These are phyloP conservation scores for Phoenicopterus ruber DNA, from an alignment of 2,113 vertebrate species.

Conservation along the genomic window DNA sequence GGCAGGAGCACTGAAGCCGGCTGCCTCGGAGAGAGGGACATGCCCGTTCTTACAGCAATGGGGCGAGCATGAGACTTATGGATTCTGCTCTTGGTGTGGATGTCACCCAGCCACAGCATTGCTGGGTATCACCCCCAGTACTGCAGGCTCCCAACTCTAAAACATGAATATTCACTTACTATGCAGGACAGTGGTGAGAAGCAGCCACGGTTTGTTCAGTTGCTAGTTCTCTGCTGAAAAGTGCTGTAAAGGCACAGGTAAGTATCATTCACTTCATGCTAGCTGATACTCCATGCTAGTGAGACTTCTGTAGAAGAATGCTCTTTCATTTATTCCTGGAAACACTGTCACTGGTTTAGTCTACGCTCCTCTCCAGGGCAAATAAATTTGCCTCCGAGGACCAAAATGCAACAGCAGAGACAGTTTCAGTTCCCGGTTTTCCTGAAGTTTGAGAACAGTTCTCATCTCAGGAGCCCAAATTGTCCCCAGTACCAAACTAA, in stretches of 20 bases:
- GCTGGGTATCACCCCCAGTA: background rate
- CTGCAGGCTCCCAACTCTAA: background rate
- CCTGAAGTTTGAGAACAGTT: background rate
- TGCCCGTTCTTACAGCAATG: background rate
- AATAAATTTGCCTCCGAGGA: background rate
- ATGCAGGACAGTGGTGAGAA: background rate
- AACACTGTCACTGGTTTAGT: background rate
- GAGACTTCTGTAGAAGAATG: background rate
- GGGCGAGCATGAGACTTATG: fast-evolving
- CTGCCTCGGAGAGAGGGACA: background rate
- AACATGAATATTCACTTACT: background rate
- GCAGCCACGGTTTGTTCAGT: background rate
- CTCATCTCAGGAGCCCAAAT: background rate
- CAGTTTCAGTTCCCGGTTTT: background rate
- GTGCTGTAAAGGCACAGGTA: background rate
- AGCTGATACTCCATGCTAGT: background rate
- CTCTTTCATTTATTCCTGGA: background rate
- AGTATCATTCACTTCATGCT: background rate
- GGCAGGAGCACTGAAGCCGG: background rate
- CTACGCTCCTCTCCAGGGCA: background rate
- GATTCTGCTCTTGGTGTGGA: background rate
- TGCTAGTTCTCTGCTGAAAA: background rate
- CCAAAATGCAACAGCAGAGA: background rate
- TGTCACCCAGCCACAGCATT: background rate
- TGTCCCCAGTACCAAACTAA: background rate